Percentiles rank a stretch among this genome's conserved stretches.
Conservation (phyloP, 2,113 vertebrate species). For the Lophochroa leadbeateri region DNA sequence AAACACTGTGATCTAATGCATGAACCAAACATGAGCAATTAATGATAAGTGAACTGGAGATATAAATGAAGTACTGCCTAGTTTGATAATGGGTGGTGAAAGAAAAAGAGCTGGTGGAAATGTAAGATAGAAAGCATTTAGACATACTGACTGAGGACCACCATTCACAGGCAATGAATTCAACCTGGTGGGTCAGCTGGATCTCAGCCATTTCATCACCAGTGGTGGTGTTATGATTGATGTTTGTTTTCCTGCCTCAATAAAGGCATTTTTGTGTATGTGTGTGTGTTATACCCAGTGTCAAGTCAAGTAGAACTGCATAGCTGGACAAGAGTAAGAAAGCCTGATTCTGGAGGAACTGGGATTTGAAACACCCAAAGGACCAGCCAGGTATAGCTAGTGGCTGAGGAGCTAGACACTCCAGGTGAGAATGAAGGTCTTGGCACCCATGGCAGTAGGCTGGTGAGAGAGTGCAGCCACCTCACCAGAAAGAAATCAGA, state of each 20-base stretch:
- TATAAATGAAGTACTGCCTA: neutral
- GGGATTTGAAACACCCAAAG: neutral
- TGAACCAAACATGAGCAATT: neutral
- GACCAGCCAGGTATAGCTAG: neutral
- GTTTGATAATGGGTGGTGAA: neutral
- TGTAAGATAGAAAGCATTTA: neutral
- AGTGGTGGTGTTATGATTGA: neutral
- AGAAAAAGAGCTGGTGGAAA: neutral
- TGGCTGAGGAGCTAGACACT: neutral
- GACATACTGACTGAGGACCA: neutral
- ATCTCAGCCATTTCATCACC: neutral
- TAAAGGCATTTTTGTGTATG: neutral
- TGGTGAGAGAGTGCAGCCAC: neutral
- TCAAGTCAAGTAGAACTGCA: neutral
- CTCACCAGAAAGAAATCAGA: neutral
- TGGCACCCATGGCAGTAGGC: neutral
- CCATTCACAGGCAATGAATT: neutral
- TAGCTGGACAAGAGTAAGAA: neutral
- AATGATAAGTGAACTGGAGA: neutral
- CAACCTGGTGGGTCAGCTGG: neutral
- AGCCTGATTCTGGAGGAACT: neutral
- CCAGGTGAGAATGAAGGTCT: neutral
- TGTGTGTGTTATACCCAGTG: neutral
- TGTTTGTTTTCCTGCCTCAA: neutral
- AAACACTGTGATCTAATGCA: neutral